Percentiles rank a stretch among this genome's conserved stretches.
Conservation (phyloP, 2,113 vertebrate genomes). For the Cichladusa arquata region DNA sequence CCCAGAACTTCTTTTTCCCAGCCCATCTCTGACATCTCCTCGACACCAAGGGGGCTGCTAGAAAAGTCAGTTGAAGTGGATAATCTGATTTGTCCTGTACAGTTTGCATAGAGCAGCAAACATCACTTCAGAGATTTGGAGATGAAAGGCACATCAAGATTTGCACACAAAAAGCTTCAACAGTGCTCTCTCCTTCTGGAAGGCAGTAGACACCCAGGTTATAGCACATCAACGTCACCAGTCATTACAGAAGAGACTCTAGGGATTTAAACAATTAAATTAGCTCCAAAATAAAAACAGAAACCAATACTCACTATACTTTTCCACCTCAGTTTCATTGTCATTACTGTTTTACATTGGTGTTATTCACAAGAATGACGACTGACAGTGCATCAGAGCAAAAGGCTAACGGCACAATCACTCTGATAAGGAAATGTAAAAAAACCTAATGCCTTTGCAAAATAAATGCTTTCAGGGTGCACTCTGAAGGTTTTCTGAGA, state of each 20-base stretch:
- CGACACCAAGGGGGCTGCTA: accelerated
- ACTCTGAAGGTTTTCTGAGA: conserved; percentile 1
- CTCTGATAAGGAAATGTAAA: not conserved
- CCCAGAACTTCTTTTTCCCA: not conserved
- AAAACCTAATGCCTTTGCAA: not conserved
- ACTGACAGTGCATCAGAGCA: accelerated
- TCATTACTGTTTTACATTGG: not conserved
- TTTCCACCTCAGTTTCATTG: not conserved
- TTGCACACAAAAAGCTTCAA: not conserved
- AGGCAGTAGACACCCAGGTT: not conserved
- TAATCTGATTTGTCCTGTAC: not conserved
- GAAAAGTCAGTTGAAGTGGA: not conserved
- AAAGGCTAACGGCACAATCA: accelerated
- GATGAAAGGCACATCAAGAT: not conserved
- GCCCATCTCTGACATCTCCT: not conserved
- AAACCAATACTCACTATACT: not conserved
- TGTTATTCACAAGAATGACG: not conserved
- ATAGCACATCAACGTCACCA: not conserved
- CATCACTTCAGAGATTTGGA: not conserved
- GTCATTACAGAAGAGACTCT: not conserved
- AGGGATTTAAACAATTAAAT: not conserved
- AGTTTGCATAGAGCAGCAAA: not conserved
- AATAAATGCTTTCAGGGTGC: not conserved
- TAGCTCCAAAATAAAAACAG: not conserved
- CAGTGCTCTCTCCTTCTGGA: not conserved